Conservation (phyloP, 1,140 invertebrate species). For the Pomacea maculata region DNA sequence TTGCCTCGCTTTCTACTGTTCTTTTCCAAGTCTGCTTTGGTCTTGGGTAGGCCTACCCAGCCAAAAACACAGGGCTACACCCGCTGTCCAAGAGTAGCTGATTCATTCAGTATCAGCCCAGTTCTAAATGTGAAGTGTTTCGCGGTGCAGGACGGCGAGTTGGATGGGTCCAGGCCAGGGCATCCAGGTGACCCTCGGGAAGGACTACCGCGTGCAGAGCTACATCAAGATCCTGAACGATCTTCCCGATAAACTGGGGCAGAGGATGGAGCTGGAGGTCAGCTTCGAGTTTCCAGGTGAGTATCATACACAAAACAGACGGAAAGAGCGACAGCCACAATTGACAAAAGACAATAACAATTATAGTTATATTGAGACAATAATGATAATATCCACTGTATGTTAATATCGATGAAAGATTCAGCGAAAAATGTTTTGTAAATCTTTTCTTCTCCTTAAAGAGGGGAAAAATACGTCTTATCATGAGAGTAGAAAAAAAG, state of each 20-base stretch:
- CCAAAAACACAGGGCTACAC: too few species aligned
- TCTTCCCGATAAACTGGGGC: slow-evolving; percentile 10
- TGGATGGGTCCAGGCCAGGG: slow-evolving; percentile 8
- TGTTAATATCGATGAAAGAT: not conserved
- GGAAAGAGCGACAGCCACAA: not conserved
- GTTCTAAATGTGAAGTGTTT: too few species aligned
- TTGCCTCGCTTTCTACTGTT: too few species aligned
- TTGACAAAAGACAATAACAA: not conserved
- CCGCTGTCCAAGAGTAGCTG: too few species aligned
- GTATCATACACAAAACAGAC: not conserved
- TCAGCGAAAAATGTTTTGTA: not conserved
- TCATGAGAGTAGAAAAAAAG: not conserved
- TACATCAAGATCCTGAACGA: slow-evolving; percentile 15
- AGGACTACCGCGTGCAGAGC: slow-evolving; percentile 9
- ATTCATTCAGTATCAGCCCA: too few species aligned
- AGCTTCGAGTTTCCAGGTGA: slow-evolving; percentile 17
- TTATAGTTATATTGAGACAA: not conserved
- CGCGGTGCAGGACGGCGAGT: not conserved
- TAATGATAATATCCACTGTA: not conserved
- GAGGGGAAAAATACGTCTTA: too few species aligned
- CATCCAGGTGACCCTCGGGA: not conserved
- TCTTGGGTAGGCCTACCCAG: too few species aligned
- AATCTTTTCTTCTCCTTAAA: not conserved
- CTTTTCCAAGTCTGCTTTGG: too few species aligned
- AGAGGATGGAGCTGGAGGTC: slow-evolving; percentile 10